Evolutionary conservation across 2,888 invertebrate species (phyloP).

Genomic region (Sarcophaga caerulescens): DNA sequence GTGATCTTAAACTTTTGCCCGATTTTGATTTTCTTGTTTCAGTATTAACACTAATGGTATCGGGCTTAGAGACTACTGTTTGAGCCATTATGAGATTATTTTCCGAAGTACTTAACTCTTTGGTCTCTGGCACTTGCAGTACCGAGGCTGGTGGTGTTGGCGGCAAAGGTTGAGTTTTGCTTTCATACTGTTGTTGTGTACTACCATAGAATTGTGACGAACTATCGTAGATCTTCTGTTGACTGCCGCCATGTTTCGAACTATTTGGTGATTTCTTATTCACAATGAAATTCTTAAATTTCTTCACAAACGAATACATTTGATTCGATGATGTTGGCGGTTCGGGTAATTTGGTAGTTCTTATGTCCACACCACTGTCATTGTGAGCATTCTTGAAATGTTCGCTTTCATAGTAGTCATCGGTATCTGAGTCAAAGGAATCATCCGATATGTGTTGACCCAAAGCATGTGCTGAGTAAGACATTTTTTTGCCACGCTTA

Average conservation of each 20-base stretch:
- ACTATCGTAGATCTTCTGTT: conserved; percentile 79
- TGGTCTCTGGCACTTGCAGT: conserved; percentile 68
- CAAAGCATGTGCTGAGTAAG: conserved; percentile 73
- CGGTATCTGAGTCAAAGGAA: conserved; percentile 86
- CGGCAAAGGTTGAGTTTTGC: conserved; percentile 25
- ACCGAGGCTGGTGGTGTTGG: conserved; percentile 66
- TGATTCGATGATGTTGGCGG: conserved; percentile 83
- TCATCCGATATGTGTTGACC: conserved; percentile 81
- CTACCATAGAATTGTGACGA: conserved; percentile 76
- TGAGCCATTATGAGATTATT: conserved; percentile 78
- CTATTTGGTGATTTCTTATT: conserved; percentile 77
- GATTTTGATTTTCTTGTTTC: conserved; percentile 81
- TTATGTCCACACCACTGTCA: conserved; percentile 82
- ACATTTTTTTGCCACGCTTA: conserved; percentile 74
- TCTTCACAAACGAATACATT: conserved; percentile 86
- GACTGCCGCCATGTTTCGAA: conserved; percentile 71
- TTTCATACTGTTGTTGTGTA: conserved; percentile 63
- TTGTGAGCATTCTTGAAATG: conserved; percentile 80
- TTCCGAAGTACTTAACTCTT: conserved; percentile 78
- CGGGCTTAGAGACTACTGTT: conserved; percentile 48
- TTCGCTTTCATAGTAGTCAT: conserved; percentile 82
- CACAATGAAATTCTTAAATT: conserved; percentile 85
- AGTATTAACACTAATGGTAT: conserved; percentile 59
- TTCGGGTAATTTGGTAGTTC: conserved; percentile 83
- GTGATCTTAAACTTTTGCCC: conserved; percentile 84